Percentiles rank a stretch among this genome's conserved stretches.
phyloP scores from a whole-genome alignment of 1,140 invertebrate genomes.

The Helicoverpa zea region DNA sequence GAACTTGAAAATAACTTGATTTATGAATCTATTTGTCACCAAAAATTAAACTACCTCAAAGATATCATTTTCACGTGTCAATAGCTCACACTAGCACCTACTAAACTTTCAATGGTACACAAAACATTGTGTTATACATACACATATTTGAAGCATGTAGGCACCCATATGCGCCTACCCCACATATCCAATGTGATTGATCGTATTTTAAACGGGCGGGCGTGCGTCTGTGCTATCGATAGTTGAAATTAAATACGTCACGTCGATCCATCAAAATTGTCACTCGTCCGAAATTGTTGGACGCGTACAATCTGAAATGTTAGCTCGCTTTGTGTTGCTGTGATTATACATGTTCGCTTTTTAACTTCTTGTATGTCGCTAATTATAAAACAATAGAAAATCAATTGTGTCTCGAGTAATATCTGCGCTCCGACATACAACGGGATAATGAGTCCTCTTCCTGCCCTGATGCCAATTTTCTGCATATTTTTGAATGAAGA shows the following conservation, averaged over 20 bases:
- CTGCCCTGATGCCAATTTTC: too few relatives aligned
- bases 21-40: too few relatives aligned
- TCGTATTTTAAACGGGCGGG: constrained; percentile 42
- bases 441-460: too few relatives aligned
- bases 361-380: too few relatives aligned
- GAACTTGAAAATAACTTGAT: too few relatives aligned
- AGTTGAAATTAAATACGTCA: constrained; percentile 46
- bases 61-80: background rate
- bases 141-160: background rate
- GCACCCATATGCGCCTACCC: background rate
- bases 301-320: constrained; percentile 4
- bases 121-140: constrained; percentile 1
- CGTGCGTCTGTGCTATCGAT: constrained; percentile 34
- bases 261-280: constrained; percentile 30
- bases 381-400: too few relatives aligned
- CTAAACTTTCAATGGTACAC: background rate
- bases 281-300: constrained; percentile 24
- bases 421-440: background rate
- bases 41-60: background rate
- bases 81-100: background rate
- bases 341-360: background rate
- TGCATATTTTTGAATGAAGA: too few relatives aligned
- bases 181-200: constrained; percentile 39
- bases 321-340: background rate
- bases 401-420: background rate